A percentile compares a stretch with the other conserved stretches of the same genome.
phyloP scores from a whole-genome alignment of 2,113 vertebrate genomes.

The Microtus oregoni region DNA sequence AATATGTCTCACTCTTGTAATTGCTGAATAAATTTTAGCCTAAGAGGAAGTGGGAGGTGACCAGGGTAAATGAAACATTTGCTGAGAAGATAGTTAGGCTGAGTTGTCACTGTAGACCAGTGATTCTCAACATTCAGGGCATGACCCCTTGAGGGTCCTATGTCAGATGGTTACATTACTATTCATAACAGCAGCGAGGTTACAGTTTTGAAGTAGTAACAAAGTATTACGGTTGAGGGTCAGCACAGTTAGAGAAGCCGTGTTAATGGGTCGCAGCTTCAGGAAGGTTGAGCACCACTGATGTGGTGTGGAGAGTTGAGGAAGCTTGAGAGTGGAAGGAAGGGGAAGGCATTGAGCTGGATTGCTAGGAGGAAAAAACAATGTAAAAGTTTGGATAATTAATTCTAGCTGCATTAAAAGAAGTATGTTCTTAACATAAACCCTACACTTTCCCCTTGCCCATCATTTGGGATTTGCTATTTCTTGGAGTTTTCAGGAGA shows the following conservation, averaged over 20 bases:
- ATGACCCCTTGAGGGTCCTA: neutral
- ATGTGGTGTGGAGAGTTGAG: neutral
- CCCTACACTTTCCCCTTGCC: neutral
- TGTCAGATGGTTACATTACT: neutral
- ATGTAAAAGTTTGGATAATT: neutral
- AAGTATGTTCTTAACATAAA: slow-evolving; percentile 1
- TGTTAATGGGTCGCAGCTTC: neutral
- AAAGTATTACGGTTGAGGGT: neutral
- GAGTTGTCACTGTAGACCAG: neutral
- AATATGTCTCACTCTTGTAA: neutral
- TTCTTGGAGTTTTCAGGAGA: neutral
- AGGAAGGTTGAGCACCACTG: neutral
- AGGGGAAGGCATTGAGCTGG: neutral
- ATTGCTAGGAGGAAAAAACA: too few relatives aligned
- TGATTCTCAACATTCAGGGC: neutral
- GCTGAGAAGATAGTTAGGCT: neutral
- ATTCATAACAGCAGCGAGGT: neutral
- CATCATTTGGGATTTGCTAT: neutral
- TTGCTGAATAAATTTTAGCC: neutral
- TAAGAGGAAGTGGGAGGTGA: neutral
- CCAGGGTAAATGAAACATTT: neutral
- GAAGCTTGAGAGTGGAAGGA: neutral
- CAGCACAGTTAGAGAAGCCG: neutral
- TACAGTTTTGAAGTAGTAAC: neutral
- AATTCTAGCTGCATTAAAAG: neutral